Evolutionary conservation across 2,888 invertebrate species (phyloP), one percentile per base, ranked within the genome.

Genomic region (Baccha elongata): DNA sequence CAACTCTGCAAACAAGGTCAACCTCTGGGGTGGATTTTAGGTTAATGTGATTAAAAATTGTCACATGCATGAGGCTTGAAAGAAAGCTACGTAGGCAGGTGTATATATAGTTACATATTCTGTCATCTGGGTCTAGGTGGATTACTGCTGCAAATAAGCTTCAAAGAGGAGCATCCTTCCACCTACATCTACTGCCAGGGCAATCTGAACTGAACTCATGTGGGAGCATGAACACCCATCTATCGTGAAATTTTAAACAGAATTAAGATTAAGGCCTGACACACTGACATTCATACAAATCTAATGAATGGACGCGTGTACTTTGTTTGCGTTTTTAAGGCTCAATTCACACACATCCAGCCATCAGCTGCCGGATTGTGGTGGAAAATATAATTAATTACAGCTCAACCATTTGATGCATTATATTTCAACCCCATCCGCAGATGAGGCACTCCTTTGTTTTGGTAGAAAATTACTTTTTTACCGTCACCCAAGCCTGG

Each of bases 41-140:
- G 83, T 83, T 83, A 83, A 83, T 78, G 68, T 76, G 73, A 83
- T 83, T 83, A 83, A 83, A 83, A 83, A 68, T 76, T 68, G 55
- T 72, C 72, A 55, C 53, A 32, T 53, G 37, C 52, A 53, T 48
- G 52, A 15, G 19, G 44, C 21, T 35, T 32, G 46, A 68, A 68
- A 62, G 68, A 17, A 42, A 15, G 26, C 19, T 29, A 29, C 29
- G 21, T 21, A 13, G 4, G 29, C 8, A 3, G 35, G 13, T 23
- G 35, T 19, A 3, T 7, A 19, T 44, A 44, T 10, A 10, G 0
- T 1, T 26, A 8, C 23, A 1, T 17, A 32, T 21, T 2, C 29
- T 13, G 13, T n/a, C 32, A 40, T 19, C 13, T 40, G 17, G 10
- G 42, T 19, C 46, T 42, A 40, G 23, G 40, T 35, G 60, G 42